Conservation (phyloP, 2,113 vertebrate genomes). For the Lophochroa leadbeateri region DNA sequence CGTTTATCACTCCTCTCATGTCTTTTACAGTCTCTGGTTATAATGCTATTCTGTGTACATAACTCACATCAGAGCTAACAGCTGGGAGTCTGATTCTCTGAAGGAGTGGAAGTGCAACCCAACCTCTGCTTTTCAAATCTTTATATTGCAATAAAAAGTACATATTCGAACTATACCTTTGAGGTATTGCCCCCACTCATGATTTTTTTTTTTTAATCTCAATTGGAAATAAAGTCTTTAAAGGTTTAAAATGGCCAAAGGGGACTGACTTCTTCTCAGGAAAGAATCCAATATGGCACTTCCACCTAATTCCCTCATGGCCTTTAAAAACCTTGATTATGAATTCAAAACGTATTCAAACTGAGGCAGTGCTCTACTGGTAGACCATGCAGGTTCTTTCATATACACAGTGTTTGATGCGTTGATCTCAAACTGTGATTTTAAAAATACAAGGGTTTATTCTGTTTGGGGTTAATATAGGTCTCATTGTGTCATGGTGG, state of each 20-base stretch:
- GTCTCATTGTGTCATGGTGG: neutral
- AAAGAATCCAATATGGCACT: neutral
- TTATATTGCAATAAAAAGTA: neutral
- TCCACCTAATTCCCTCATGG: neutral
- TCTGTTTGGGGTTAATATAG: neutral
- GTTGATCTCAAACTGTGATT: neutral
- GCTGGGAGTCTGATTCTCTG: neutral
- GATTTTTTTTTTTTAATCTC: neutral
- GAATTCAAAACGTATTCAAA: neutral
- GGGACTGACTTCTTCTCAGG: neutral
- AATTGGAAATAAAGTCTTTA: constrained; percentile 38
- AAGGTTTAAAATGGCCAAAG: constrained; percentile 26
- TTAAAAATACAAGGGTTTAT: neutral
- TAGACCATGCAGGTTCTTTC: neutral
- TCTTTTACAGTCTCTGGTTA: neutral
- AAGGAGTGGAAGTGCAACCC: neutral
- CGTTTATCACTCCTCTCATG: neutral
- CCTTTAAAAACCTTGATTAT: neutral
- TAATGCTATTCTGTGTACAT: neutral
- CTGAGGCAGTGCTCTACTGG: neutral
- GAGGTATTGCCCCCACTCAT: neutral
- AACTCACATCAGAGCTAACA: neutral
- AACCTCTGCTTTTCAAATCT: neutral
- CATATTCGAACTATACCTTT: neutral
- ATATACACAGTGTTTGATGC: neutral